Evolutionary conservation across 2,888 invertebrate genomes (phyloP).

Genomic region (Zaprionus bogoriensis): DNA sequence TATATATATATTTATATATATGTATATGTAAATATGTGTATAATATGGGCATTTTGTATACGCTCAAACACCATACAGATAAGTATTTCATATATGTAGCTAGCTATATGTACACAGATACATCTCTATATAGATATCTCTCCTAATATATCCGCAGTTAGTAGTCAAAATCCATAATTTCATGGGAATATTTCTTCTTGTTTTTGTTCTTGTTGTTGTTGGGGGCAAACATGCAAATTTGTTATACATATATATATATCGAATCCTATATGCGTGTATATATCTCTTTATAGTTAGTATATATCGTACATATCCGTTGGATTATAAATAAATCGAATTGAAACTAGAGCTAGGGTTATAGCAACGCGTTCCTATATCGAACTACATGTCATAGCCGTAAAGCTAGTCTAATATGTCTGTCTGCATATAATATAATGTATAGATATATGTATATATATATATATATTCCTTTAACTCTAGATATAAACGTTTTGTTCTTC

Average conservation of each 20-base stretch:
- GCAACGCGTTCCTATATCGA: constrained; percentile 1
- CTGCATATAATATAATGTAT: constrained; percentile 24
- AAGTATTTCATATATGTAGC: background rate
- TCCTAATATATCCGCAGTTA: background rate
- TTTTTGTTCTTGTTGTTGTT: too few species aligned
- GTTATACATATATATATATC: too few species aligned
- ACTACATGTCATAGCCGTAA: constrained; percentile 1
- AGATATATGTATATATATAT: constrained; percentile 21
- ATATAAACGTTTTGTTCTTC: constrained; percentile 48
- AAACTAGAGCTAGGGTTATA: constrained; percentile 19
- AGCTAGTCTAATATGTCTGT: constrained; percentile 17
- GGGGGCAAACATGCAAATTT: too few species aligned
- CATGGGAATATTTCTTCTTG: constrained; percentile 16
- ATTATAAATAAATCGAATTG: constrained; percentile 12
- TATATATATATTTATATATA: background rate
- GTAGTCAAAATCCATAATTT: constrained; percentile 20
- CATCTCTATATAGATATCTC: constrained; percentile 9
- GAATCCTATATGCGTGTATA: too few species aligned
- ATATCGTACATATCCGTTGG: constrained; percentile 10
- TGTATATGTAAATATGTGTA: constrained; percentile 5
- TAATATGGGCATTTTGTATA: too few species aligned
- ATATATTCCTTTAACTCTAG: constrained; percentile 23
- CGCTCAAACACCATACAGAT: too few species aligned
- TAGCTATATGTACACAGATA: constrained; percentile 4
- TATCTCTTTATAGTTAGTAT: constrained; percentile 12